Percentiles rank a stretch among this genome's conserved stretches.
Conservation (phyloP, 2,888 invertebrate genomes). For the Chrysotoxum bicinctum region DNA sequence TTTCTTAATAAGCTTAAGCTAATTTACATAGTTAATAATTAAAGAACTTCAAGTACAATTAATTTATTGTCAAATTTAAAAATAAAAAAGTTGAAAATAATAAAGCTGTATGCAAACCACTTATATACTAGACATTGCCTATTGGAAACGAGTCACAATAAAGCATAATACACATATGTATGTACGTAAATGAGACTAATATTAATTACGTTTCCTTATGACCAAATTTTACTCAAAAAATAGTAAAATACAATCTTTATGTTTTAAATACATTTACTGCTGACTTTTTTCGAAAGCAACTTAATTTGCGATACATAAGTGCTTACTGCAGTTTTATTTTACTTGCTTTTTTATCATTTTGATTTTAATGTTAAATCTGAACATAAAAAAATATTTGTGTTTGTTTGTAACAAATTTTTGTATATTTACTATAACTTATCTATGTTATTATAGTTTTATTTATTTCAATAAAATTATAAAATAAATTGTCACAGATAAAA, state of each 20-base stretch:
- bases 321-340: slow-evolving; percentile 53
- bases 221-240: slow-evolving; percentile 29
- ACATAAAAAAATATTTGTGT: slow-evolving; percentile 72
- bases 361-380: slow-evolving; percentile 64
- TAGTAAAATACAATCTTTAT: slow-evolving; percentile 28
- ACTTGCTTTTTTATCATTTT: slow-evolving; percentile 60
- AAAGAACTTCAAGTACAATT: slow-evolving; percentile 33
- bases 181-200: slow-evolving; percentile 52
- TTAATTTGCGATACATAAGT: slow-evolving; percentile 59
- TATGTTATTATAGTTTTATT: slow-evolving; percentile 65
- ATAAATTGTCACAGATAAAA: slow-evolving; percentile 68
- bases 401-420: slow-evolving; percentile 66
- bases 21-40: slow-evolving; percentile 37
- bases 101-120: slow-evolving; percentile 31
- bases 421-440: slow-evolving; percentile 70
- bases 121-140: slow-evolving; percentile 21
- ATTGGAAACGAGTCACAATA: slow-evolving; percentile 55
- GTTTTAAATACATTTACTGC: slow-evolving; percentile 41
- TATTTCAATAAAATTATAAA: slow-evolving; percentile 43
- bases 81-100: slow-evolving; percentile 24
- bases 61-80: slow-evolving; percentile 69
- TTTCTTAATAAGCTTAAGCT: slow-evolving; percentile 31
- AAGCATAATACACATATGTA: slow-evolving; percentile 33
- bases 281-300: slow-evolving; percentile 60
- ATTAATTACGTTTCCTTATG: slow-evolving; percentile 47